phyloP scores from a whole-genome alignment of 2,797 vertebrate genomes.

The Coracias cyanogaster region DNA sequence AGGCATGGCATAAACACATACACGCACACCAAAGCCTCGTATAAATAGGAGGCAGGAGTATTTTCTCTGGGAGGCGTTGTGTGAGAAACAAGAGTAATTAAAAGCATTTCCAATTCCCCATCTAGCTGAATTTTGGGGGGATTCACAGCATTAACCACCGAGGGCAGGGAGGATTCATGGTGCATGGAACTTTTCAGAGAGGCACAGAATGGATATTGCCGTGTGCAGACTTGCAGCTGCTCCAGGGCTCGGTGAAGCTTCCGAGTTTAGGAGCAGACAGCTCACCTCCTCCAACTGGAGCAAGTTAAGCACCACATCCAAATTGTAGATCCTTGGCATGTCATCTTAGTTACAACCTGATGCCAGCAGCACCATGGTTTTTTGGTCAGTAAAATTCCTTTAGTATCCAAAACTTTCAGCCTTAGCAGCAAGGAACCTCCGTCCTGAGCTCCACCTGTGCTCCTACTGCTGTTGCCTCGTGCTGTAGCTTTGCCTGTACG shows the following conservation, averaged over 20 bases:
- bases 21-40: background rate
- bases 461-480: accelerated
- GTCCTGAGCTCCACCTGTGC: background rate
- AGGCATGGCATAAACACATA: background rate
- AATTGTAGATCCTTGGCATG: background rate
- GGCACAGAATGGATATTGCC: background rate
- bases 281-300: background rate
- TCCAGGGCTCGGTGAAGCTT: background rate
- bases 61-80: background rate
- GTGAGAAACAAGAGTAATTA: background rate
- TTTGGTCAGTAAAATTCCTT: background rate
- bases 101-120: background rate
- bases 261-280: background rate
- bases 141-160: background rate
- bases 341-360: background rate
- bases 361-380: accelerated
- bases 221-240: background rate
- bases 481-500: background rate
- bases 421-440: background rate
- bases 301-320: background rate
- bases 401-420: background rate
- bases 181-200: background rate
- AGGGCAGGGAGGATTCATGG: background rate
- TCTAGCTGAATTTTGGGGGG: background rate
- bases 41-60: background rate